These are phyloP conservation scores for Aldabrachelys gigantea DNA, from an alignment of 2,113 vertebrate species.

Conservation along the genomic window DNA sequence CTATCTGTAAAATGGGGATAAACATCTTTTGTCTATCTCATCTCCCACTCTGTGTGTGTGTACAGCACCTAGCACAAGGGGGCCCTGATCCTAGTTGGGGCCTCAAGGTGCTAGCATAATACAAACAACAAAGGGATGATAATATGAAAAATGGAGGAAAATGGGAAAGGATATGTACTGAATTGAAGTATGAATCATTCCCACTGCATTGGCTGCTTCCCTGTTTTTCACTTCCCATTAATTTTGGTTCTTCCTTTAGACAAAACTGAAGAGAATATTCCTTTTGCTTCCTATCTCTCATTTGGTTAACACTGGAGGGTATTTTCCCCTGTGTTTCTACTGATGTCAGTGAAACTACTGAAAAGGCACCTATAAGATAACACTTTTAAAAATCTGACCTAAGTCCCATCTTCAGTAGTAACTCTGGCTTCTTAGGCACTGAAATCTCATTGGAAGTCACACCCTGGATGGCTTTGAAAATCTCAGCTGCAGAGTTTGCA, in stretches of 20 bases:
- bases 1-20: neutral
- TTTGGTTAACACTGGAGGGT: rapidly evolving
- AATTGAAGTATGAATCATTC: slow-evolving; percentile 67
- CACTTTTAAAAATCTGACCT: neutral
- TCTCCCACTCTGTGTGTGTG: neutral
- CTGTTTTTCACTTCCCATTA: slow-evolving; percentile 8
- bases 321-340: neutral
- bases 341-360: neutral
- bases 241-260: neutral
- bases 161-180: neutral
- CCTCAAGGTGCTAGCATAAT: rapidly evolving
- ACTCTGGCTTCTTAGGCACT: neutral
- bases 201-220: neutral
- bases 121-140: neutral
- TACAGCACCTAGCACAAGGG: neutral
- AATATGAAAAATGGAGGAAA: slow-evolving; percentile 9
- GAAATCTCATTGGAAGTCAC: neutral
- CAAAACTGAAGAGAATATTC: neutral
- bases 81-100: neutral
- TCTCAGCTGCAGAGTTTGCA: neutral
- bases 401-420: neutral
- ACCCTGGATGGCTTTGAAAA: neutral
- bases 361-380: neutral
- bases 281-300: neutral
- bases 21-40: rapidly evolving